Base-by-base conservation (phyloP, 1,140 invertebrate species). In the Magallana ariakensis region DNA sequence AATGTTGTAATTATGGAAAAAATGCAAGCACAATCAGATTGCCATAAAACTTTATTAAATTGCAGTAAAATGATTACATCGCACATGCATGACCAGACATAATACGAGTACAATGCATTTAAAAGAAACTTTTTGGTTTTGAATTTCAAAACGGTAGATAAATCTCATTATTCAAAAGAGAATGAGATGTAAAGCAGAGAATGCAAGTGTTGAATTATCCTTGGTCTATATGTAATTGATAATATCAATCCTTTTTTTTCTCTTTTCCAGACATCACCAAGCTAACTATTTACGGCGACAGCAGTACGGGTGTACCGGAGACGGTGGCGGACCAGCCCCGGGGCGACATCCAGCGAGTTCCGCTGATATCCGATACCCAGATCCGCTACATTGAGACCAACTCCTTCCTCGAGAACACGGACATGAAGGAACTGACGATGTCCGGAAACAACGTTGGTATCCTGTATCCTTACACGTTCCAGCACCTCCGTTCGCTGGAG, bases 361-460 rank as follows among this genome's bases (percentile, higher is more conserved):
- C 53, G 8, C 66, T 84, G 1, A 86, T 86, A 26, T 84, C 87
- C 10, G 85, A 88, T 19, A 88, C 87, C 60, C 87, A 88, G 80
- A 84, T 88, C 16, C 87, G 85, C 1, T 88, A 88, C 56, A 88
- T 88, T 10, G 83, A 86, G 9, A 22, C 82, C 16, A 82, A 88
- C n/a, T 82, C 57, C 46, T 88, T 88, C 70, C 62, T 66, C 7
- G 80, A 80, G 46, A 86, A 82, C 54, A 22, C 62, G 13, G 62
- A 55, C 11, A 80, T 88, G n/a, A 70, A 84, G 46, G 87, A 88
- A 56, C 55, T 88, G 53, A 86, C 85, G 15, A 75, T 88, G 54
- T 86, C 82, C 6, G 87, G 87, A 60, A 88, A 88, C 22, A 88
- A 88, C 82, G 80, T 88, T 5, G 85, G 84, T 11, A 86, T 88